Percentiles rank a stretch among this genome's conserved stretches.
phyloP scores from a whole-genome alignment of 2,888 invertebrate species.

The Itoplectis maculator region DNA sequence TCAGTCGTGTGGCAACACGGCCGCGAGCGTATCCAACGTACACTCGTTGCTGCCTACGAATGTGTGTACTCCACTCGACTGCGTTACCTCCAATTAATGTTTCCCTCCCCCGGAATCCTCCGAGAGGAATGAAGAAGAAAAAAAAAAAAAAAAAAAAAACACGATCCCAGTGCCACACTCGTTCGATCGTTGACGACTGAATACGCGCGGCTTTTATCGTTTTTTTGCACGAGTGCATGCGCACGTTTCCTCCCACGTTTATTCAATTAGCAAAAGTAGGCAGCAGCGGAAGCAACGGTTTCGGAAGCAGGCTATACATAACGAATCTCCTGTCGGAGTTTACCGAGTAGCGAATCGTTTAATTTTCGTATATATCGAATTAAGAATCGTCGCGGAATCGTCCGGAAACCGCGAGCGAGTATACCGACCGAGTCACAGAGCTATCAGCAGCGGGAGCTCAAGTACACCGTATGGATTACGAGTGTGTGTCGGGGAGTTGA shows the following conservation, averaged over 20 bases:
- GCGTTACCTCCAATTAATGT: constrained; percentile 56
- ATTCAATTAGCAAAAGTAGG: neutral
- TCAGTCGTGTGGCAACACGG: neutral
- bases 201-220: neutral
- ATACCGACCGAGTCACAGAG: constrained; percentile 5
- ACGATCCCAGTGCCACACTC: constrained; percentile 5
- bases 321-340: too few relatives aligned
- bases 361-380: too few relatives aligned
- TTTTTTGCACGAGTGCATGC: neutral
- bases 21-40: neutral
- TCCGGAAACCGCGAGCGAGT: too few relatives aligned
- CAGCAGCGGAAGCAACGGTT: neutral
- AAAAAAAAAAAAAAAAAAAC: constrained; percentile 12
- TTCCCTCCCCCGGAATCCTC: constrained; percentile 35
- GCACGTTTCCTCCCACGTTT: too few relatives aligned
- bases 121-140: constrained; percentile 17
- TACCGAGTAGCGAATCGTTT: too few relatives aligned
- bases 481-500: constrained; percentile 13
- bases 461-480: constrained; percentile 24
- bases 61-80: constrained; percentile 16
- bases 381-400: too few relatives aligned
- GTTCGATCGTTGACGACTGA: constrained; percentile 9
- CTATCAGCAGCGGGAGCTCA: neutral
- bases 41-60: neutral
- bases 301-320: too few relatives aligned